Evolutionary conservation across 1,140 invertebrate genomes (phyloP), one percentile per base, ranked within the genome.

Genomic region (Bombyx mandarina): DNA sequence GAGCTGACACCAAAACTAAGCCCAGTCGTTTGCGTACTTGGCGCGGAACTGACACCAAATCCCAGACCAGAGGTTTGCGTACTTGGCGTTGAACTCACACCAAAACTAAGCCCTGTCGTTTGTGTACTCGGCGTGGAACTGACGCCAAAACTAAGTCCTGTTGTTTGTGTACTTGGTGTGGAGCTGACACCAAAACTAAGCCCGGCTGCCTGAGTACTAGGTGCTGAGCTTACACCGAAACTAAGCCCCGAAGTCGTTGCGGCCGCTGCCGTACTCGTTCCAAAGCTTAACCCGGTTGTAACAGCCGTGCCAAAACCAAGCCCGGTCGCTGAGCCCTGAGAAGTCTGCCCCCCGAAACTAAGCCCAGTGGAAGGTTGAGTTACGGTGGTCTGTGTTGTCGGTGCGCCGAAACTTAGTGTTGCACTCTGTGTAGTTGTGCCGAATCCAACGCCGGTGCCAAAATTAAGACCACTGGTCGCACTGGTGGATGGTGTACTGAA

Each of bases 211-310:
- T 48, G 52, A 44, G n/a, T 56, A 22, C 47, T 47, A n/a, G 45
- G 8, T 6, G 18, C 45, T 4, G 52, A 18, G 10, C 42, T 52
- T 42, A 43, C 42, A 6, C 51, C 51, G 43, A 52, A 52, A 49
- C 47, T 49, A 42, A 56, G 35, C 8, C 46, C 54, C 62, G 12
- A 47, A n/a, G 61, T 61, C 8, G 69, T 52, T 4, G 68, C 63
- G 43, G 61, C 60, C 8, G 49, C 26, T 47, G 62, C 60, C n/a
- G 63, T 70, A 43, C 72, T 60, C 53, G 69, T 60, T 4, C 73
- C 71, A 43, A 79, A 70, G 56, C 64, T 73, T 12, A 84, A 69
- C 7, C 68, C 66, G 42, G 70, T 56, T 6, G 71, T 50, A 49
- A 57, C 56, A 7, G 45, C 56, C 8, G 53, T 18, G n/a, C n/a